These are phyloP conservation scores for Drosophila anomelani DNA, from an alignment of 2,888 invertebrate species.

Conservation along the genomic window DNA sequence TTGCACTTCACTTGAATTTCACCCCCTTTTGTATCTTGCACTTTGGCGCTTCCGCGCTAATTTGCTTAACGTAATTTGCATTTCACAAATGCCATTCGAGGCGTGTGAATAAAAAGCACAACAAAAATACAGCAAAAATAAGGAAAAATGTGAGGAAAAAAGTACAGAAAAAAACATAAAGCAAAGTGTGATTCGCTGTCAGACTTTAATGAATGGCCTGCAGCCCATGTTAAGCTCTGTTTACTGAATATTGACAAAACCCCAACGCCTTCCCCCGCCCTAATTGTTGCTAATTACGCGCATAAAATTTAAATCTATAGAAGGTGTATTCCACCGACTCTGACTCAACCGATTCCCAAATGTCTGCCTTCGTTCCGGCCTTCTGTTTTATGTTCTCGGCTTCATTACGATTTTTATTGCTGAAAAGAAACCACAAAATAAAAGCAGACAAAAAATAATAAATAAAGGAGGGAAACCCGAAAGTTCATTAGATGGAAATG, in stretches of 20 bases:
- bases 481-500: slow-evolving; percentile 43
- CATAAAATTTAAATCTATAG: slow-evolving; percentile 56
- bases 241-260: slow-evolving; percentile 51
- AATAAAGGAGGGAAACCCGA: slow-evolving; percentile 5
- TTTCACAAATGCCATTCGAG: slow-evolving; percentile 67
- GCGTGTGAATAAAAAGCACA: slow-evolving; percentile 57
- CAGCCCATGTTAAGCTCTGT: slow-evolving; percentile 41
- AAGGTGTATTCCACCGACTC: neutral
- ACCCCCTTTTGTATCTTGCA: slow-evolving; percentile 38
- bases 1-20: slow-evolving; percentile 29
- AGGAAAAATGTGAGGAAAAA: slow-evolving; percentile 21
- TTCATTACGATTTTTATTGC: slow-evolving; percentile 77
- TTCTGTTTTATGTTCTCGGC: slow-evolving; percentile 66
- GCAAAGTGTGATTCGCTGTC: slow-evolving; percentile 35
- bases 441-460: neutral
- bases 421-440: slow-evolving; percentile 7
- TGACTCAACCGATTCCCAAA: slow-evolving; percentile 14
- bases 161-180: neutral
- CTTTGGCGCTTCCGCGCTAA: slow-evolving; percentile 72
- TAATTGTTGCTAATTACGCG: slow-evolving; percentile 77
- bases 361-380: slow-evolving; percentile 58
- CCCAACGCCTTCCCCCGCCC: slow-evolving; percentile 22
- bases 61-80: slow-evolving; percentile 75
- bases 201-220: slow-evolving; percentile 49
- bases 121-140: neutral